These are phyloP conservation scores for Venturia canescens DNA, from an alignment of 1,140 invertebrate genomes.

Conservation along the genomic window DNA sequence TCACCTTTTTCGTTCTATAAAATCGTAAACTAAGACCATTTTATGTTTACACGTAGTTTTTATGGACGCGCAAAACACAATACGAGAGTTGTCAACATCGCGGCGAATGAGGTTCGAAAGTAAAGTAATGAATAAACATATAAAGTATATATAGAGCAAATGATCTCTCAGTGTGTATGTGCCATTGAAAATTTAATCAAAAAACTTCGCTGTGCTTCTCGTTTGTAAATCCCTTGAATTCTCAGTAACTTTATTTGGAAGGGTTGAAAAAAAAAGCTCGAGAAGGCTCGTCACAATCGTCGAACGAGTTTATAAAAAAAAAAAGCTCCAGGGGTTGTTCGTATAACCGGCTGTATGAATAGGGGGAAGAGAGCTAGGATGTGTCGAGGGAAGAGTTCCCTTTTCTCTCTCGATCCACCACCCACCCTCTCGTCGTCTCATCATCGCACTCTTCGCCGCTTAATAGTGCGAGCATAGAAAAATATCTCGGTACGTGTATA, in stretches of 20 bases:
- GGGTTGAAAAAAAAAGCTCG: neutral
- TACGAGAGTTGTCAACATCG: neutral
- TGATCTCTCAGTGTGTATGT: neutral
- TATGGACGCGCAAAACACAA: neutral
- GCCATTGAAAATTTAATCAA: constrained; percentile 28
- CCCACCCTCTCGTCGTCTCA: constrained; percentile 15
- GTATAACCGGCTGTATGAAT: neutral
- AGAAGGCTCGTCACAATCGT: constrained; percentile 13
- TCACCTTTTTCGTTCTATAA: neutral
- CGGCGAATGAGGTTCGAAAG: neutral
- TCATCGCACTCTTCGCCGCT: constrained; percentile 30
- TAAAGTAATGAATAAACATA: neutral
- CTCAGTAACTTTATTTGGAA: constrained; percentile 7
- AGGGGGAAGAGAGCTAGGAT: neutral
- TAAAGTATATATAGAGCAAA: constrained; percentile 9
- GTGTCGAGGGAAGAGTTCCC: constrained; percentile 4
- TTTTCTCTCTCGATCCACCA: no score
- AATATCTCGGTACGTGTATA: neutral
- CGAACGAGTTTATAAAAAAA: constrained; percentile 28
- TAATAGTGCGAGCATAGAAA: constrained; percentile 11
- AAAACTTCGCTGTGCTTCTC: constrained; percentile 16
- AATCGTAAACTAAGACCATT: neutral
- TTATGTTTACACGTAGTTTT: neutral
- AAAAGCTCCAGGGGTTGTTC: neutral
- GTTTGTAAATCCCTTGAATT: constrained; percentile 21